These are phyloP conservation scores for Dermatophagoides farinae DNA, from an alignment of 1,140 invertebrate species.

Conservation along the genomic window DNA sequence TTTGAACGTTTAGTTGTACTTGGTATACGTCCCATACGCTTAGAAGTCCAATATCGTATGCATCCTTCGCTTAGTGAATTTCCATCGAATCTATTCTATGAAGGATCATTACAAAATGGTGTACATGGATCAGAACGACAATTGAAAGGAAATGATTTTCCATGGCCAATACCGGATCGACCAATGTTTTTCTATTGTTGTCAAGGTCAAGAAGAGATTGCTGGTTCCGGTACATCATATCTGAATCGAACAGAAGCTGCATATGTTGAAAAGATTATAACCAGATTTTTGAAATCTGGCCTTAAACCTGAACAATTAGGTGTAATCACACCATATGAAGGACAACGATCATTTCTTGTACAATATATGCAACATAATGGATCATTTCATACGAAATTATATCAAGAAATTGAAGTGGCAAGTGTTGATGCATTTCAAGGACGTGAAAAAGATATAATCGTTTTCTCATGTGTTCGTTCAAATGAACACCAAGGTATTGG, in stretches of 20 bases:
- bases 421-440: slow-evolving; percentile 94
- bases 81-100: slow-evolving; percentile 98
- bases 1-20: slow-evolving; percentile 93
- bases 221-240: slow-evolving; percentile 92
- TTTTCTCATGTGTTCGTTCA: slow-evolving; percentile 71
- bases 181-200: slow-evolving; percentile 99
- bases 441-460: slow-evolving; percentile 88
- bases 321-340: slow-evolving; percentile 98
- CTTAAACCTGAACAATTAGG: slow-evolving; percentile 96
- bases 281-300: slow-evolving; percentile 73
- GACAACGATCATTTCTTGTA: slow-evolving; percentile 87
- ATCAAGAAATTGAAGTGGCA: slow-evolving; percentile 96
- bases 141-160: slow-evolving; percentile 78
- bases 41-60: slow-evolving; percentile 99
- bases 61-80: slow-evolving; percentile 89
- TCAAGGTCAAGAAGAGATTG: slow-evolving; percentile 94
- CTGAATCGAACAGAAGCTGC: slow-evolving; percentile 93
- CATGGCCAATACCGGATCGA: slow-evolving; percentile 84
- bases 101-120: slow-evolving; percentile 93
- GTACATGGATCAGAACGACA: slow-evolving; percentile 85
- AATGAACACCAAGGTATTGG: slow-evolving; percentile 81
- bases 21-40: slow-evolving; percentile 75
- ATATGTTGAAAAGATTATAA: slow-evolving; percentile 93
- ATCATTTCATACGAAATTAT: slow-evolving; percentile 80
- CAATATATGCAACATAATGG: slow-evolving; percentile 99